Base-by-base conservation (phyloP, 2,113 vertebrate genomes). In the Hypomesus transpacificus region DNA sequence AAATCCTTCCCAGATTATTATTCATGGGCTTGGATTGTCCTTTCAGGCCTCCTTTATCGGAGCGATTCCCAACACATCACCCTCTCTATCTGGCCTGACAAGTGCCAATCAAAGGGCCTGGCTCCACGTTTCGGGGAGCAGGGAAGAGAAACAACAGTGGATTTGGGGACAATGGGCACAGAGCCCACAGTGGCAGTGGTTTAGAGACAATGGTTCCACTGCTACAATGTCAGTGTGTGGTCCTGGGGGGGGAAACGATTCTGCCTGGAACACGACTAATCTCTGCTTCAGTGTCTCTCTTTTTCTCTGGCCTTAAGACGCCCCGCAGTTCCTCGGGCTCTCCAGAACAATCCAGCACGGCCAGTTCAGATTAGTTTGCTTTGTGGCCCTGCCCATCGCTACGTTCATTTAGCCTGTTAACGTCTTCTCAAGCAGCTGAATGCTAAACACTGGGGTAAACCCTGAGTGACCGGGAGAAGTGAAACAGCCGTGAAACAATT, bases 151-250 rank as follows among this genome's bases (percentile, higher is more conserved):
- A 80, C 31, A 75, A 78, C 75, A 63, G 73, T 85, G 90, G 86
- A 90, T 91, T 91, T 58, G 3, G 3, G 56, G 79, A 92, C 92
- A 91, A 92, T 88, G 72, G 78, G 72, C 69, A 65, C 74, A 20
- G 78, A 88, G 80, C 85, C 87, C 74, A 83, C 80, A 75, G 83
- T 66, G 70, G 75, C 70, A 71, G 82, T 80, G 84, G 72, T 82
- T 85, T 75, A 84, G 70, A 87, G 80, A 97, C 95, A 97, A 96
- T 94, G 83, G 87, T 82, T 90, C 87, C 87, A 92, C 85, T 90
- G 91, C 87, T 86, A 85, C 90, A 84, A 89, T 94, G 92, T 92
- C 93, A 95, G 95, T 98, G 96, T 98, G 96, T 98, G 97, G 96
- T 98, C 97, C 88, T 73, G 53, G 52, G 52, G 68, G 68, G 69